A percentile compares a stretch with the other conserved stretches of the same genome.
Evolutionary conservation across 2,113 vertebrate genomes (phyloP).

Genomic region (Proterorhinus semilunaris): DNA sequence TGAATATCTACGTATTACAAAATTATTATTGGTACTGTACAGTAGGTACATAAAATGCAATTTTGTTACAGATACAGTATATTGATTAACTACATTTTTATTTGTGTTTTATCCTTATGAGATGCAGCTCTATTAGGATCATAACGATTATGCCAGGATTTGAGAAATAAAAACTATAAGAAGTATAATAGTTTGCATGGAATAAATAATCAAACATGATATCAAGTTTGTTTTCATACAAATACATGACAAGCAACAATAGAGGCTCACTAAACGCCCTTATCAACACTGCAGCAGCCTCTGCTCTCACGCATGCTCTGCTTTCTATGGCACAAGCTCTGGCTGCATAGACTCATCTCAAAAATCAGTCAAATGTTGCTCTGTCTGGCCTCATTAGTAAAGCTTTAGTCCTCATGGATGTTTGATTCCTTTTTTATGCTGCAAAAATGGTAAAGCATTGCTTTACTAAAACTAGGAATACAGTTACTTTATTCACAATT

Average conservation of each 20-base stretch:
- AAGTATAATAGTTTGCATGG: conserved; percentile 16
- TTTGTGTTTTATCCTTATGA: no score
- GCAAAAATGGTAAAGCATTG: no score
- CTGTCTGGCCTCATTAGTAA: conserved; percentile 3
- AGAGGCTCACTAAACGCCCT: conserved; percentile 54
- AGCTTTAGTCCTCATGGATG: not conserved
- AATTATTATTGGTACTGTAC: no score
- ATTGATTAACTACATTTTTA: no score
- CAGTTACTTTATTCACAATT: no score
- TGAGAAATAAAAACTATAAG: conserved; percentile 1
- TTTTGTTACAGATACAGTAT: no score
- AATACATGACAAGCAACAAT: conserved; percentile 41
- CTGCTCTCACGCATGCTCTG: conserved; percentile 56
- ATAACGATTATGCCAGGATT: no score
- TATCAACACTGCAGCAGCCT: conserved; percentile 61
- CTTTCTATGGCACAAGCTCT: conserved; percentile 9
- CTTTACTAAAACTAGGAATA: no score
- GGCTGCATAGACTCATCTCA: not conserved
- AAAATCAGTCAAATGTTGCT: not conserved
- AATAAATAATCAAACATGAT: not conserved
- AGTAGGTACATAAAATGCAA: no score
- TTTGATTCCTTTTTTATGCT: no score
- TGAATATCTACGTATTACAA: no score
- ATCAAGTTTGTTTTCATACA: conserved; percentile 66
- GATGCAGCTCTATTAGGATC: no score